Conservation (phyloP, 2,113 vertebrate species). For the Aleadryas rufinucha region DNA sequence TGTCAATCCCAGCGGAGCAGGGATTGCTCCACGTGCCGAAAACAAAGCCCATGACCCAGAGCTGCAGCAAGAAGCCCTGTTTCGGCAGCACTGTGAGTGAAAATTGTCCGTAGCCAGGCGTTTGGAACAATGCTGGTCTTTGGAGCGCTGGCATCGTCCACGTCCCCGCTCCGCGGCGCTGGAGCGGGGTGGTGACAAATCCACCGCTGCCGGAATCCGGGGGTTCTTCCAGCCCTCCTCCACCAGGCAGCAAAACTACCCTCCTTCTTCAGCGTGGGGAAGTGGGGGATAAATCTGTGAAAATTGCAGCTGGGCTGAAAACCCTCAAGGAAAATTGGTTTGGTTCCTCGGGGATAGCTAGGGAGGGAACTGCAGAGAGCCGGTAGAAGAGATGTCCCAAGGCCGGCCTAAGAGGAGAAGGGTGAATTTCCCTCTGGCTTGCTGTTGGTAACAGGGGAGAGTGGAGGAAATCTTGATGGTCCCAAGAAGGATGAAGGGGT, state of each 20-base stretch:
- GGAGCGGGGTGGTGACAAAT: conserved; percentile 2
- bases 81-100: background rate
- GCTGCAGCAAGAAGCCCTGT: background rate
- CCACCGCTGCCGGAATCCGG: fast-evolving
- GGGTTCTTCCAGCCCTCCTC: background rate
- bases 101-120: fast-evolving
- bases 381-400: background rate
- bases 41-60: background rate
- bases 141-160: background rate
- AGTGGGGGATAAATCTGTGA: background rate
- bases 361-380: background rate
- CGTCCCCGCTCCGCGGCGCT: background rate
- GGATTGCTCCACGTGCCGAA: fast-evolving
- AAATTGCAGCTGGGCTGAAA: background rate
- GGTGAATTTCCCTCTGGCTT: background rate
- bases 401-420: background rate
- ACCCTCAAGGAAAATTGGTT: background rate
- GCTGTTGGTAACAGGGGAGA: background rate
- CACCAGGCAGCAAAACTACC: background rate
- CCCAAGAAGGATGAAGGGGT: fast-evolving
- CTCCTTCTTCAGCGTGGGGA: background rate
- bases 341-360: background rate
- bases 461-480: background rate
- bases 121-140: conserved; percentile 19
- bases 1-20: fast-evolving